phyloP scores from a whole-genome alignment of 1,140 invertebrate species.

The Drosophila erecta region DNA sequence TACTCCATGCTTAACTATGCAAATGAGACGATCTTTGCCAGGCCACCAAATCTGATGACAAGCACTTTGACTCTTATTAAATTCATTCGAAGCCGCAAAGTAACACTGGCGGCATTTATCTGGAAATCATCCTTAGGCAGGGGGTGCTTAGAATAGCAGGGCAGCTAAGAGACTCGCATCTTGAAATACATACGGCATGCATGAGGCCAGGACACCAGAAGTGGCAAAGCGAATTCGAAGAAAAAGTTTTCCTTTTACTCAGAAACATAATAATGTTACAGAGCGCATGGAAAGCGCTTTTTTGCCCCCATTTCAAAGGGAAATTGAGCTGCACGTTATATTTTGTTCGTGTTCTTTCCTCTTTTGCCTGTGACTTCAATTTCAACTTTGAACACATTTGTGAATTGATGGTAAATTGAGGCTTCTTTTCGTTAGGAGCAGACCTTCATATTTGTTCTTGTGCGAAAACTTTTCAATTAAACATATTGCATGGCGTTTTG shows the following conservation, averaged over 20 bases:
- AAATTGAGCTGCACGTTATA: background rate
- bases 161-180: background rate
- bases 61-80: conserved; percentile 35
- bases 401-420: conserved; percentile 14
- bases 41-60: conserved; percentile 36
- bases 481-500: background rate
- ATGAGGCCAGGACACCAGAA: too few species aligned
- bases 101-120: conserved; percentile 6
- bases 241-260: background rate
- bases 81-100: conserved; percentile 31
- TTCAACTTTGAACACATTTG: conserved; percentile 14
- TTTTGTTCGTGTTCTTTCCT: background rate
- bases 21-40: conserved; percentile 33
- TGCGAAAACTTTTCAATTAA: background rate
- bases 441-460: conserved; percentile 12
- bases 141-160: background rate
- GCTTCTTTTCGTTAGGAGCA: conserved; percentile 12
- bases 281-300: conserved; percentile 3
- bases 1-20: conserved; percentile 35
- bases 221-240: conserved; percentile 1
- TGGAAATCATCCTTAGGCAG: background rate
- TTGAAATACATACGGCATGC: conserved; percentile 1
- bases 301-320: background rate
- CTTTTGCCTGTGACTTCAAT: background rate
- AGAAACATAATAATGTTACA: background rate